Conservation (phyloP, 2,888 invertebrate species). For the Calliphora vomitoria region DNA sequence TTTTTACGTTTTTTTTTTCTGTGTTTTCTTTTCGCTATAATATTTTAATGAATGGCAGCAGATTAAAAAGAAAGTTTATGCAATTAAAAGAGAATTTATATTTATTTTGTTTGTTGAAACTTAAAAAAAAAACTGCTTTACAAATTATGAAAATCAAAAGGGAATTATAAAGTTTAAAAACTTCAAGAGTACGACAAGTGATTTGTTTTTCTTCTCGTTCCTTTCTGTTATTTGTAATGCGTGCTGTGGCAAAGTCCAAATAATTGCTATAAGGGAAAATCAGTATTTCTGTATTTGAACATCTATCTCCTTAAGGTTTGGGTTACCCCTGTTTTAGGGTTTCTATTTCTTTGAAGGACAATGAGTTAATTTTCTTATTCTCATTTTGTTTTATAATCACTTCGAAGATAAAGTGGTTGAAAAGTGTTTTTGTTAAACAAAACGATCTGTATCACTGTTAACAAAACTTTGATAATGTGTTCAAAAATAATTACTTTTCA, state of each 20-base stretch:
- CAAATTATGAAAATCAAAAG: conserved; percentile 62
- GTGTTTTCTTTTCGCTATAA: conserved; percentile 40
- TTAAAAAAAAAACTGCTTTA: conserved; percentile 17
- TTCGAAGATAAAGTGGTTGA: background rate
- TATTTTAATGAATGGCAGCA: conserved; percentile 68
- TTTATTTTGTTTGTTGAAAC: conserved; percentile 31
- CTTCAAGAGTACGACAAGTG: conserved; percentile 35
- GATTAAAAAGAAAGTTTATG: conserved; percentile 67
- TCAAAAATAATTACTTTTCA: too few species aligned
- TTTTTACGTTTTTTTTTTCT: conserved; percentile 18
- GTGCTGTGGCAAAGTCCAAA: background rate
- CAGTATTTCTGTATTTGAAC: background rate
- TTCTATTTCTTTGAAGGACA: background rate
- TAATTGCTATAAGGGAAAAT: background rate
- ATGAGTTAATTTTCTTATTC: conserved; percentile 21
- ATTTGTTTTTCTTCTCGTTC: conserved; percentile 8
- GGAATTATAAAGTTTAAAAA: conserved; percentile 44
- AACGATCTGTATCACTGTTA: too few species aligned
- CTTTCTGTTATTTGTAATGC: background rate
- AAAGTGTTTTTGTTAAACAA: background rate
- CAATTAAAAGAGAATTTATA: conserved; percentile 69
- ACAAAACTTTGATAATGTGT: too few species aligned
- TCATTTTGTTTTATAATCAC: background rate
- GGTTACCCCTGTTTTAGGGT: background rate
- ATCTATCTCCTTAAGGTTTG: background rate